Conservation (phyloP, 2,888 invertebrate species). For the Tiphia femorata region DNA sequence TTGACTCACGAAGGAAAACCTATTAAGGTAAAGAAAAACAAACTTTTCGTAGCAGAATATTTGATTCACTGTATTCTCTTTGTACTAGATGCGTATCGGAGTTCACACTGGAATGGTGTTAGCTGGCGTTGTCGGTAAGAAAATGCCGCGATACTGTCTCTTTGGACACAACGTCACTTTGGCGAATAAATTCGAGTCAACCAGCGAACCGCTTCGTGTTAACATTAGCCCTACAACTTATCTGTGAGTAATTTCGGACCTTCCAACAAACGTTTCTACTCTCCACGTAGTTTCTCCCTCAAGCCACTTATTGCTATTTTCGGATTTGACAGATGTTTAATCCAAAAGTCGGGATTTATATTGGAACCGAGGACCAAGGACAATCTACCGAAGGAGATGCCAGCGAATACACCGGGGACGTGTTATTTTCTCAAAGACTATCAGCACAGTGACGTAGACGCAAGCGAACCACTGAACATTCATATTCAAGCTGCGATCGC, state of each 20-base stretch:
- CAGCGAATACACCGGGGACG: slow-evolving; percentile 81
- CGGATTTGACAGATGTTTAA: slow-evolving; percentile 80
- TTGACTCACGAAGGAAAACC: slow-evolving; percentile 92
- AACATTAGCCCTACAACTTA: slow-evolving; percentile 95
- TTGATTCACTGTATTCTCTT: slow-evolving; percentile 8
- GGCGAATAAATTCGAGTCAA: slow-evolving; percentile 96
- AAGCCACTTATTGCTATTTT: no score
- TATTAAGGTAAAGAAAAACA: slow-evolving; percentile 77
- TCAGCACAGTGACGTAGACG: slow-evolving; percentile 78
- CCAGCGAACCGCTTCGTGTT: slow-evolving; percentile 90
- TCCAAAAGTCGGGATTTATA: slow-evolving; percentile 81
- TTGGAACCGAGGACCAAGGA: slow-evolving; percentile 82
- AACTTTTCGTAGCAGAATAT: neutral
- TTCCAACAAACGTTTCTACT: neutral
- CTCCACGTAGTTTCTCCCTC: no score
- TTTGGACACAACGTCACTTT: slow-evolving; percentile 96
- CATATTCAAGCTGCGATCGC: slow-evolving; percentile 79
- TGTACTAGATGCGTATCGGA: slow-evolving; percentile 94
- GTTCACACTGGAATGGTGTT: slow-evolving; percentile 93
- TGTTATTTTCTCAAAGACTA: slow-evolving; percentile 89
- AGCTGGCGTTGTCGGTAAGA: slow-evolving; percentile 94
- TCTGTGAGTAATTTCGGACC: slow-evolving; percentile 72
- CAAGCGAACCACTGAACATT: slow-evolving; percentile 73
- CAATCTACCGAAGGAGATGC: slow-evolving; percentile 88
- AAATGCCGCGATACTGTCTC: slow-evolving; percentile 93